A percentile compares a stretch with the other conserved stretches of the same genome.
These are phyloP conservation scores for Chironomus tentans DNA, from an alignment of 2,888 invertebrate genomes.

Conservation along the genomic window DNA sequence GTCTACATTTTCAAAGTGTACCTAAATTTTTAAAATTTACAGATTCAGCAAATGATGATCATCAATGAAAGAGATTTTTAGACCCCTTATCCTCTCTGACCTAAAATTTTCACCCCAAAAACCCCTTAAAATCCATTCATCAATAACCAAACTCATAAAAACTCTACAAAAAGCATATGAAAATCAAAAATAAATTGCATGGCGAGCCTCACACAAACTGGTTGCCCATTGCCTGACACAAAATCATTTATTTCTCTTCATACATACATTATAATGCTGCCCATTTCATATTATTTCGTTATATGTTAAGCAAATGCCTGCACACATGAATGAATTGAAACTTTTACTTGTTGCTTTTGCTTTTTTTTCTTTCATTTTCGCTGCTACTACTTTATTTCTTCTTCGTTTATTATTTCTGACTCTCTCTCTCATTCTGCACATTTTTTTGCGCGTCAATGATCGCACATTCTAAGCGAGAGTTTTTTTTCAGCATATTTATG, in stretches of 20 bases:
- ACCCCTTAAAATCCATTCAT: too few species aligned
- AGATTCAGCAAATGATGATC: too few species aligned
- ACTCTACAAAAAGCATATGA: too few species aligned
- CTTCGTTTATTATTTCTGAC: too few species aligned
- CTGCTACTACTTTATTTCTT: not conserved
- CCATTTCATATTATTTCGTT: not conserved
- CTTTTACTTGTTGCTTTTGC: not conserved
- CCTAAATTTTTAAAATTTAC: too few species aligned
- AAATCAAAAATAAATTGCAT: not conserved
- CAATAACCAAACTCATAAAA: too few species aligned
- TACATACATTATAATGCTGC: not conserved
- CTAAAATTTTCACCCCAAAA: too few species aligned
- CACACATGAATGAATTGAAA: not conserved
- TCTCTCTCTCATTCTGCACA: too few species aligned
- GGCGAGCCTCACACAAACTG: not conserved
- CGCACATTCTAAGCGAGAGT: not conserved
- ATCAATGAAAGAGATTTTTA: too few species aligned
- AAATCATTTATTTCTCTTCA: not conserved
- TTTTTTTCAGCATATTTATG: not conserved
- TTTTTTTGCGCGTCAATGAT: not conserved
- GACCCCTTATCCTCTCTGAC: too few species aligned
- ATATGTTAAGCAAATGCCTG: not conserved
- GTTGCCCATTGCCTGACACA: constrained; percentile 14
- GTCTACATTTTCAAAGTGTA: too few species aligned
- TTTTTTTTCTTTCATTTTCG: not conserved